Evolutionary conservation across 2,113 vertebrate genomes (phyloP).

Genomic region (Rana temporaria): DNA sequence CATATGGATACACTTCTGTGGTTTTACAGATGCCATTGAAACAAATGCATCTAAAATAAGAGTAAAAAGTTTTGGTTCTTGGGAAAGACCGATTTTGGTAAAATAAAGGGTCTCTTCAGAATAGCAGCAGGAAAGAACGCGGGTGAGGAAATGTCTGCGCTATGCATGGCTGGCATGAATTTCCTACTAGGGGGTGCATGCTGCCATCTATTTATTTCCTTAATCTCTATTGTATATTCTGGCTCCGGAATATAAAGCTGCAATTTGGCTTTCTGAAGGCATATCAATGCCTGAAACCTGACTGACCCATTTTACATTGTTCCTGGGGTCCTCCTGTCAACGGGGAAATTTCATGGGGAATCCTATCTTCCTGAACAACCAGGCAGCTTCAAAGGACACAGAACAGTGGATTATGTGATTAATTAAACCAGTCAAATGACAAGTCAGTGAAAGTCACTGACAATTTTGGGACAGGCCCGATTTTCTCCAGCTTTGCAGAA

Average conservation of each 20-base stretch:
- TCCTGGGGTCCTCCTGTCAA: conserved; percentile 13
- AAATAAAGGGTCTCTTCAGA: neutral
- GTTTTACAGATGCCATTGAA: no score
- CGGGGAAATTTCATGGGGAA: conserved; percentile 32
- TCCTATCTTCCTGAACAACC: conserved; percentile 18
- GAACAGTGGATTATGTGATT: conserved; percentile 39
- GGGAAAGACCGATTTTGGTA: neutral
- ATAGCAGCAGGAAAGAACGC: neutral
- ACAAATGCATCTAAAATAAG: no score
- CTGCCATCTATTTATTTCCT: neutral
- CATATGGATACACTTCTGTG: no score
- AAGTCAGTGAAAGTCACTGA: conserved; percentile 33
- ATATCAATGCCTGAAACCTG: neutral
- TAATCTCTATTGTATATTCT: conserved; percentile 15
- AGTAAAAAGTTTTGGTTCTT: neutral
- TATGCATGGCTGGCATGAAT: neutral
- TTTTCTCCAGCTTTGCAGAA: neutral
- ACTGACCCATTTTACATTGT: conserved; percentile 37
- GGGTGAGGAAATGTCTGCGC: neutral
- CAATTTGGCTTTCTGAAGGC: conserved; percentile 12
- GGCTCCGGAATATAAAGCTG: conserved; percentile 1
- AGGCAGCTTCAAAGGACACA: conserved; percentile 34
- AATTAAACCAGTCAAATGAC: conserved; percentile 20
- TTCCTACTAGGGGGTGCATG: neutral
- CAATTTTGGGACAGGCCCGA: neutral